These are phyloP conservation scores for Cotesia chilonis DNA, from an alignment of 1,140 invertebrate species.

Conservation along the genomic window DNA sequence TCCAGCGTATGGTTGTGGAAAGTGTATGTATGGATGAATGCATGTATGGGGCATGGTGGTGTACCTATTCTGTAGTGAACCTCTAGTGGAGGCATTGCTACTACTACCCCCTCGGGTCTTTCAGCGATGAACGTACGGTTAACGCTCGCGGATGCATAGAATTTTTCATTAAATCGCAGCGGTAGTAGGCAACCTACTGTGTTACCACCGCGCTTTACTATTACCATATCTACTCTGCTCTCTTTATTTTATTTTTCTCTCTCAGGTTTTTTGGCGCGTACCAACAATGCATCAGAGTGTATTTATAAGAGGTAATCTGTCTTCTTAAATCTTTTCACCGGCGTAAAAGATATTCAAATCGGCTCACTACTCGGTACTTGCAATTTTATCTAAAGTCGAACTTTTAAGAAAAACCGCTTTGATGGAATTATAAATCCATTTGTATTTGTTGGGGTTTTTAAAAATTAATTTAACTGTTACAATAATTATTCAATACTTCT, in stretches of 20 bases:
- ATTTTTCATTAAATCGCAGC: constrained; percentile 40
- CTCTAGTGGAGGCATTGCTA: constrained; percentile 22
- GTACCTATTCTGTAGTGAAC: too few relatives aligned
- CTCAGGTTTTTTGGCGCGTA: constrained; percentile 1
- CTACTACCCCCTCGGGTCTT: constrained; percentile 34
- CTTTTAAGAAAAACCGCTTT: too few relatives aligned
- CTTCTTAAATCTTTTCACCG: constrained; percentile 15
- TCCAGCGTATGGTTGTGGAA: not conserved
- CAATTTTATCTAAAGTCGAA: too few relatives aligned
- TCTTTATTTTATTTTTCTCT: not conserved
- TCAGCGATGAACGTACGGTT: constrained; percentile 36
- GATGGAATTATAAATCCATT: too few relatives aligned
- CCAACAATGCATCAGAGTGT: constrained; percentile 29
- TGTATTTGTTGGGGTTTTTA: too few relatives aligned
- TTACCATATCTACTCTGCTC: constrained; percentile 7
- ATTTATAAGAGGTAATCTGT: constrained; percentile 10
- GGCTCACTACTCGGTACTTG: not conserved
- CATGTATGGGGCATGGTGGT: too few relatives aligned
- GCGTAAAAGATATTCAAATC: not conserved
- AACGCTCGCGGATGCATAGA: constrained; percentile 40
- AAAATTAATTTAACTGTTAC: too few relatives aligned
- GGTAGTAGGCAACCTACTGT: constrained; percentile 14
- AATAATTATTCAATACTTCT: too few relatives aligned
- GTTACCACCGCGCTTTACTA: constrained; percentile 21
- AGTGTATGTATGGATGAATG: too few relatives aligned